phyloP scores from a whole-genome alignment of 1,140 invertebrate genomes.

The Drosophila grimshawi region DNA sequence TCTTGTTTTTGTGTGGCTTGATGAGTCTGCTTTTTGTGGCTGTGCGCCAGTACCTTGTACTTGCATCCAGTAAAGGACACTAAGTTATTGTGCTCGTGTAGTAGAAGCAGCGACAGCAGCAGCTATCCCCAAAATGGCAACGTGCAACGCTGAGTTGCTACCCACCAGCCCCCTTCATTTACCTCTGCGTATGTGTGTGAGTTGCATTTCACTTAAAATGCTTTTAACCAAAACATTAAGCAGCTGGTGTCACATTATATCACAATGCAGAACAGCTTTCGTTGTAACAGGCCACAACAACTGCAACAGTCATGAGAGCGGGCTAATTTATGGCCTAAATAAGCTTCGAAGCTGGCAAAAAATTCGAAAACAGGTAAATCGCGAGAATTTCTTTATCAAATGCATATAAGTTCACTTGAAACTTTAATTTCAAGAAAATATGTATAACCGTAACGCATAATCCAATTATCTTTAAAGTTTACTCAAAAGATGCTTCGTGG shows the following conservation, averaged over 20 bases:
- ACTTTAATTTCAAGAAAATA: slow-evolving; percentile 8
- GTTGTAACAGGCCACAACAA: slow-evolving; percentile 38
- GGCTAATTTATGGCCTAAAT: slow-evolving; percentile 66
- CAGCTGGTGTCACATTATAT: slow-evolving; percentile 81
- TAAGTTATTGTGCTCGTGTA: slow-evolving; percentile 47
- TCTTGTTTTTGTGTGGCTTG: slow-evolving; percentile 31
- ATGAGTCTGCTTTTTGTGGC: slow-evolving; percentile 40
- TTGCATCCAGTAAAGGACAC: slow-evolving; percentile 65
- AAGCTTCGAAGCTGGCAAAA: slow-evolving; percentile 33
- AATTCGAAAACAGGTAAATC: slow-evolving; percentile 5
- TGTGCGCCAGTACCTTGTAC: slow-evolving; percentile 44
- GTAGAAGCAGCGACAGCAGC: slow-evolving; percentile 16
- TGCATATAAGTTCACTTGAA: not conserved
- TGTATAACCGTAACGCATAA: not conserved
- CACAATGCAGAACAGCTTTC: slow-evolving; percentile 54
- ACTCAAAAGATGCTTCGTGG: no score
- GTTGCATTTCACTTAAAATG: slow-evolving; percentile 82
- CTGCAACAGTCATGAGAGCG: slow-evolving; percentile 7
- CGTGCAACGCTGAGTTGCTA: slow-evolving; percentile 27
- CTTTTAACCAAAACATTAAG: slow-evolving; percentile 83
- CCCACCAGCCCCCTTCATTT: not conserved
- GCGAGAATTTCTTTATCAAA: not conserved
- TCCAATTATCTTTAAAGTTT: not conserved
- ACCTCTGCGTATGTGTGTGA: slow-evolving; percentile 11
- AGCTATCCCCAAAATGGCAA: slow-evolving; percentile 43